These are phyloP conservation scores for Asobara japonica DNA, from an alignment of 1,140 invertebrate genomes.

Conservation along the genomic window DNA sequence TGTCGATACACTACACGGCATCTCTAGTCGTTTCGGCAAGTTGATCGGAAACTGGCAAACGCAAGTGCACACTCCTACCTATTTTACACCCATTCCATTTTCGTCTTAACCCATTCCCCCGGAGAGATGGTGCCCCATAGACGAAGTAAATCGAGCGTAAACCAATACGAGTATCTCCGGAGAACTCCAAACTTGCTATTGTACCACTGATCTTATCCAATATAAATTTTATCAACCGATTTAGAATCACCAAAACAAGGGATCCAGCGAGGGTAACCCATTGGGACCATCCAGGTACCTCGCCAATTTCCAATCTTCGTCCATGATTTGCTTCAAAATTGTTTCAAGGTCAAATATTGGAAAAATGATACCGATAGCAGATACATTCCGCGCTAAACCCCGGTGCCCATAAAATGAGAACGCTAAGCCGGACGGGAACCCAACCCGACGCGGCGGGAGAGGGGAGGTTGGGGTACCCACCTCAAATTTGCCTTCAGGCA, in stretches of 20 bases:
- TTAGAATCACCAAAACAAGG: not conserved
- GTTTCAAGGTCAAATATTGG: too few relatives aligned
- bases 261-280: too few relatives aligned
- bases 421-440: too few relatives aligned
- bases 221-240: not conserved
- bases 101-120: not conserved
- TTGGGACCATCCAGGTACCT: too few relatives aligned
- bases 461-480: too few relatives aligned
- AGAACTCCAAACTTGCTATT: constrained; percentile 1
- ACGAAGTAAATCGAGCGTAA: constrained; percentile 6
- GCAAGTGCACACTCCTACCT: constrained; percentile 8
- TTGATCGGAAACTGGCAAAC: constrained; percentile 9
- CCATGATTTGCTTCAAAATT: too few relatives aligned
- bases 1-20: constrained; percentile 2
- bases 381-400: too few relatives aligned
- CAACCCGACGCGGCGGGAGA: too few relatives aligned
- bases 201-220: not conserved
- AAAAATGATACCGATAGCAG: too few relatives aligned
- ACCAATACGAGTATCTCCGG: not conserved
- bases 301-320: too few relatives aligned
- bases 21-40: constrained; percentile 7
- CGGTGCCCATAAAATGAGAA: too few relatives aligned
- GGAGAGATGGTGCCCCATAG: not conserved
- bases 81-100: not conserved
- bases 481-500: too few relatives aligned